Base-by-base conservation (phyloP, 2,888 invertebrate genomes). In the Drosophila diplacantha region DNA sequence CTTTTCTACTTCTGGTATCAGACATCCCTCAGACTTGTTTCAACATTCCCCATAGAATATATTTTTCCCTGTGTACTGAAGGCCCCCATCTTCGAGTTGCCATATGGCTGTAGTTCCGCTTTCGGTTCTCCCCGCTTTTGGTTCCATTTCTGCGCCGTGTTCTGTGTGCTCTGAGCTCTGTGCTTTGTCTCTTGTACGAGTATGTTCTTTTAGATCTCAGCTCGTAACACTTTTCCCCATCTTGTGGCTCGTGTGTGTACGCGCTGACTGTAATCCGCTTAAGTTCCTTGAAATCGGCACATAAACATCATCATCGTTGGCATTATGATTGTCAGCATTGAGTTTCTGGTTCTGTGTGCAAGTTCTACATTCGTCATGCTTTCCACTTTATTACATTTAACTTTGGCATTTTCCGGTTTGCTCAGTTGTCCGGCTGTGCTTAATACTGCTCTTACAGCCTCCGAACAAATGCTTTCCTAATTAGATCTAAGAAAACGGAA, bases 231-330 rank as follows among this genome's bases (percentile, higher is more conserved):
- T 79, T 83, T 79, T 75, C 58, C 64, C 52, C 41, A 32, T 46
- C 52, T 53, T 50, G 60, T 60, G 47, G 38, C 62, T 43, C 47
- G 62, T 69, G 50, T 39, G 39, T 37, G 32, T 16, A 18, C 14
- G 35, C 18, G 44, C 32, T 32, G 55, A 20, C 24, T 55, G 22
- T 69, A 79, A 79, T 81, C 78, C 79, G 83, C 78, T 79, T 79
- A 79, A 73, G 76, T 79, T 79, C 79, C 73, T 62, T 55, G 68
- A 81, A 83, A 79, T 81, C 82, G 69, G 84, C 75, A 79, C 81
- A 80, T 77, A 69, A 74, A 69, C 72, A 60, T 69, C 65, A 76
- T 69, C 39, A 77, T 77, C 52, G 29, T 46, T 20, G 69, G 47
- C 51, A 53, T 49, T 44, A 74, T 67, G 64, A 69, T 66, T 52